A percentile compares a stretch with the other conserved stretches of the same genome.
phyloP scores from a whole-genome alignment of 2,888 invertebrate genomes.

The Xestia ashworthii region DNA sequence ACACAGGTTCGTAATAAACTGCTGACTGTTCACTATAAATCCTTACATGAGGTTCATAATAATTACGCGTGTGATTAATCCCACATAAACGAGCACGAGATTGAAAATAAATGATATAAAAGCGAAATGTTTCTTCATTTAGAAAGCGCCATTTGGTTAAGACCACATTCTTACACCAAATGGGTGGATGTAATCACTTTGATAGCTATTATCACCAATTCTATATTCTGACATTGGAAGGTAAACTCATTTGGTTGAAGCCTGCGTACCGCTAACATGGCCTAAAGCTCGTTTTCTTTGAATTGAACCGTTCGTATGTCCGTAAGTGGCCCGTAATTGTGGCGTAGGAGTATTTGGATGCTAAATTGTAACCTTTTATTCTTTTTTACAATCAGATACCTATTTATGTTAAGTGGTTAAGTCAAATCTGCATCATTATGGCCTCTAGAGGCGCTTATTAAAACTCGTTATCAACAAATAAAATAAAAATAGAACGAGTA shows the following conservation, averaged over 20 bases:
- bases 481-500: conserved; percentile 38
- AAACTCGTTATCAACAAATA: conserved; percentile 28
- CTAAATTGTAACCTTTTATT: conserved; percentile 61
- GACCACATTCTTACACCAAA: conserved; percentile 36
- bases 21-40: conserved; percentile 9
- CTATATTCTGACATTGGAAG: conserved; percentile 36
- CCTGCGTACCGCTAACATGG: conserved; percentile 54
- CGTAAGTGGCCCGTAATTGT: conserved; percentile 73
- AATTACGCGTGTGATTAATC: conserved; percentile 17
- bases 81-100: conserved; percentile 17
- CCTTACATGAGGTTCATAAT: conserved; percentile 8
- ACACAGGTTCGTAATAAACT: conserved; percentile 1
- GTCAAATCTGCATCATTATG: conserved; percentile 46
- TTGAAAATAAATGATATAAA: conserved; percentile 39
- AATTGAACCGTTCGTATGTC: conserved; percentile 71
- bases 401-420: conserved; percentile 48
- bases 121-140: conserved; percentile 32
- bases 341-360: conserved; percentile 71
- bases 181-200: conserved; percentile 46
- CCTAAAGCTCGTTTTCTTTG: conserved; percentile 67
- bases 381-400: conserved; percentile 62
- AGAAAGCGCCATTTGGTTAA: conserved; percentile 38
- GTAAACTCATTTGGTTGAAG: conserved; percentile 57
- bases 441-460: conserved; percentile 24
- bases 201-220: conserved; percentile 57